Base-by-base conservation (phyloP, 2,797 vertebrate species). In the Pangasius djambal region DNA sequence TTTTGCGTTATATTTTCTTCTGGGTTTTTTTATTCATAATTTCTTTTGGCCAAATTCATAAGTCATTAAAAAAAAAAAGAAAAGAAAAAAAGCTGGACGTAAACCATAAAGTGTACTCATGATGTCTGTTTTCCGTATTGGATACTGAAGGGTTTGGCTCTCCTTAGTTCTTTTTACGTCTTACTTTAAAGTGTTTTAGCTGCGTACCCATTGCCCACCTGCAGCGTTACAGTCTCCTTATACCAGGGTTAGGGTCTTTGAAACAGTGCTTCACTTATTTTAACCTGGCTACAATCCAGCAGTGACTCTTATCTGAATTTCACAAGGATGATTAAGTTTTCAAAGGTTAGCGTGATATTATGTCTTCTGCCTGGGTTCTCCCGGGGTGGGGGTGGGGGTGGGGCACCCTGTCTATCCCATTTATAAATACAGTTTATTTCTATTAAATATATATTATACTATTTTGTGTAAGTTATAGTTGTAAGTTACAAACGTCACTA, bases 221-320 rank as follows among this genome's bases (percentile, higher is more conserved):
- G 70, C 31, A 75, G 79, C 57, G 84, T 88, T 86, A 79, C 70
- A 65, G 86, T 37, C 75, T 90, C 22, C 81, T 89, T 88, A 86
- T 61, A 65, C 44, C 44, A 44, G 44, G 44, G 44, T 44, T 44
- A 44, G 44, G 44, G 44, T 44, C 44, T 44, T 44, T 59, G 8
- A 79, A 89, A 90, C 92, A 91, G 88, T 52, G 75, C 89, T 59
- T 25, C 55, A 44, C 59, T 90, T 90, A 84, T 90, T 77, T 88
- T 67, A 50, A 83, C 86, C 77, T 90, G 90, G 87, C 83, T 65
- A 13, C 37, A 48, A 57, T 88, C 72, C 90, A 91, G 44, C 52
- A 16, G 57, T 44, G 83, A 77, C 63, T 77, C 52, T 88, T 67
- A 88, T 86, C 70, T 75, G 86, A 72, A 74, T 86, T 86, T 90